These are phyloP conservation scores for Syngnathus rostellatus DNA, from an alignment of 2,797 vertebrate species.

Conservation along the genomic window DNA sequence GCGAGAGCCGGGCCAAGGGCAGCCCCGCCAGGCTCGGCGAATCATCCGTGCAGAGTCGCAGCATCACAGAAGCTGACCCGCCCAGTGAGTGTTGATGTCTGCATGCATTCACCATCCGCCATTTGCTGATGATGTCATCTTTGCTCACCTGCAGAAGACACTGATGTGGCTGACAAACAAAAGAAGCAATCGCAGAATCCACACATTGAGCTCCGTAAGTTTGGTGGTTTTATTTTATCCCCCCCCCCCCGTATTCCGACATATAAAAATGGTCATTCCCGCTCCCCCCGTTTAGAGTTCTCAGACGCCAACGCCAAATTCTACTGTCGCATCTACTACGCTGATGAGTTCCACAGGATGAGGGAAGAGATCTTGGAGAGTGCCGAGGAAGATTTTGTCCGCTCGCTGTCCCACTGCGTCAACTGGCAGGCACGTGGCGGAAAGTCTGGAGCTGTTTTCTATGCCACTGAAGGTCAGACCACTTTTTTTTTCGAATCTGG, in stretches of 20 bases:
- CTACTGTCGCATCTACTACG: slow-evolving; percentile 96
- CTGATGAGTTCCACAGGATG: slow-evolving; percentile 95
- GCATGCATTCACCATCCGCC: background rate
- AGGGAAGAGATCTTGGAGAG: slow-evolving; percentile 90
- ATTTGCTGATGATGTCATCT: background rate
- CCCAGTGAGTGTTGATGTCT: slow-evolving; percentile 58
- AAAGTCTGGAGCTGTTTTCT: slow-evolving; percentile 95
- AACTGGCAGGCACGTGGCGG: slow-evolving; percentile 98
- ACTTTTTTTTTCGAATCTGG: background rate
- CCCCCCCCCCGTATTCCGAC: background rate
- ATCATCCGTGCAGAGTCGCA: slow-evolving; percentile 68
- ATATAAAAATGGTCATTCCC: background rate
- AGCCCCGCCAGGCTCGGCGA: slow-evolving; percentile 82
- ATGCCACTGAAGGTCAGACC: slow-evolving; percentile 85
- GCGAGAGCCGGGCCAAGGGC: slow-evolving; percentile 79
- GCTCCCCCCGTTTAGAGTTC: slow-evolving; percentile 73
- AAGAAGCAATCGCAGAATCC: slow-evolving; percentile 89
- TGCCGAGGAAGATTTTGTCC: slow-evolving; percentile 89
- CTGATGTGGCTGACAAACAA: slow-evolving; percentile 81
- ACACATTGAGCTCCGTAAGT: slow-evolving; percentile 94
- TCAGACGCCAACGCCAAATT: slow-evolving; percentile 95
- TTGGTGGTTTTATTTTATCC: background rate
- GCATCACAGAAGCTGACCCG: slow-evolving; percentile 69
- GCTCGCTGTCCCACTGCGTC: slow-evolving; percentile 90
- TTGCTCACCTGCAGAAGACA: slow-evolving; percentile 73